phyloP scores from a whole-genome alignment of 2,113 vertebrate genomes.

The Dromiciops gliroides region DNA sequence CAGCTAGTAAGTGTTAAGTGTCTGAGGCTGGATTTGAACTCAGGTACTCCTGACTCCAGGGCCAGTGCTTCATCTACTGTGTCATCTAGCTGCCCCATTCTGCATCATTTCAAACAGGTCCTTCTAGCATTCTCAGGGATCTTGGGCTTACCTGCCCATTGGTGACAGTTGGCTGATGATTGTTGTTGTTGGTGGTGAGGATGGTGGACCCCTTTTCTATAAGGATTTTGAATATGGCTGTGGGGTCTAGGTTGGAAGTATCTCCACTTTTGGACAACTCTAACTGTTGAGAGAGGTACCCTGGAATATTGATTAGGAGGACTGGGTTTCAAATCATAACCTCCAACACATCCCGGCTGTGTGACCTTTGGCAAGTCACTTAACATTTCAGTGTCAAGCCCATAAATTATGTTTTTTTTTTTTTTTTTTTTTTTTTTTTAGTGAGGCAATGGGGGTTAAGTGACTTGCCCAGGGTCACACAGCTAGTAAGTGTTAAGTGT shows the following conservation, averaged over 20 bases:
- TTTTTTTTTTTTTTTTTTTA: too few species aligned
- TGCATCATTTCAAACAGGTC: background rate
- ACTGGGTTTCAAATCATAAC: background rate
- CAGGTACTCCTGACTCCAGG: too few species aligned
- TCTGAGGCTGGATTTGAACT: too few species aligned
- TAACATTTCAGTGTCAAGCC: background rate
- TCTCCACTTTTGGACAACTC: background rate
- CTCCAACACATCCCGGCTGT: background rate
- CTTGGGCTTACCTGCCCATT: background rate
- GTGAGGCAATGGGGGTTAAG: too few species aligned
- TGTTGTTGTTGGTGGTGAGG: background rate
- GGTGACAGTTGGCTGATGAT: background rate
- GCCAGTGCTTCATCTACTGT: too few species aligned
- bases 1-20: too few species aligned
- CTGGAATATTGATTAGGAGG: background rate
- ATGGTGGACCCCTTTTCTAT: background rate
- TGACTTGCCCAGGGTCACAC: too few species aligned
- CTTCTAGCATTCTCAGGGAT: background rate
- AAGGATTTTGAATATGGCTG: background rate
- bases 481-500: too few species aligned
- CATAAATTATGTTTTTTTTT: background rate
- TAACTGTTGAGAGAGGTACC: background rate
- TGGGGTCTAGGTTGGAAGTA: too few species aligned
- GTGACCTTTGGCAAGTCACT: background rate
- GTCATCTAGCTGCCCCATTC: too few species aligned